Percentiles rank a stretch among this genome's conserved stretches.
Conservation (phyloP, 2,113 vertebrate genomes). For the Tor tambroides region DNA sequence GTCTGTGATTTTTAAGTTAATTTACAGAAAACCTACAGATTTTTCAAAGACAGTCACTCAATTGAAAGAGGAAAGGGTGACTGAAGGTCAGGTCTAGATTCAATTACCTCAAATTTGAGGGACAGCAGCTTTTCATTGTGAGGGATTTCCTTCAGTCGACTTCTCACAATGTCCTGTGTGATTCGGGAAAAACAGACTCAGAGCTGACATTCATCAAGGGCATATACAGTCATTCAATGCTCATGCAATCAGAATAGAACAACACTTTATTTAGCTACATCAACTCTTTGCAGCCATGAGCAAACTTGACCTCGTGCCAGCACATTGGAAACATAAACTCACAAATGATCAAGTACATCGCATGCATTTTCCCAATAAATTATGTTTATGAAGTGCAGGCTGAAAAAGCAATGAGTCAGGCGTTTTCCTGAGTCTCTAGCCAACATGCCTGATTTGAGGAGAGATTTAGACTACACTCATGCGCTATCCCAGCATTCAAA, state of each 20-base stretch:
- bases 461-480: neutral
- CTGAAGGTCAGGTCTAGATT: neutral
- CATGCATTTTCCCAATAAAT: neutral
- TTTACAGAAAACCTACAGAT: neutral
- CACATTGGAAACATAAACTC: conserved; percentile 11
- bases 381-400: too few species aligned
- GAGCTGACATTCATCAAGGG: neutral
- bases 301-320: neutral
- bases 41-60: neutral
- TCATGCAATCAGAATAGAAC: conserved; percentile 19
- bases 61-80: neutral
- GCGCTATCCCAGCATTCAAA: neutral
- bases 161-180: conserved; percentile 77
- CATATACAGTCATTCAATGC: conserved; percentile 15
- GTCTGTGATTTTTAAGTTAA: neutral
- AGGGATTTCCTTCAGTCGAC: conserved; percentile 86
- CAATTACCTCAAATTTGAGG: conserved; percentile 90
- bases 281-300: neutral
- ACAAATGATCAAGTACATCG: neutral
- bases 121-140: conserved; percentile 96
- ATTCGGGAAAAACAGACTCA: neutral
- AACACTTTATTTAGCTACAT: neutral
- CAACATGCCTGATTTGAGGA: neutral
- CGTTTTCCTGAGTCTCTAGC: too few species aligned
- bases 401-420: neutral